A percentile compares a stretch with the other conserved stretches of the same genome.
Evolutionary conservation across 92 coral and sea anemone species (phyloP).

Genomic region (Pocillopora grandis): DNA sequence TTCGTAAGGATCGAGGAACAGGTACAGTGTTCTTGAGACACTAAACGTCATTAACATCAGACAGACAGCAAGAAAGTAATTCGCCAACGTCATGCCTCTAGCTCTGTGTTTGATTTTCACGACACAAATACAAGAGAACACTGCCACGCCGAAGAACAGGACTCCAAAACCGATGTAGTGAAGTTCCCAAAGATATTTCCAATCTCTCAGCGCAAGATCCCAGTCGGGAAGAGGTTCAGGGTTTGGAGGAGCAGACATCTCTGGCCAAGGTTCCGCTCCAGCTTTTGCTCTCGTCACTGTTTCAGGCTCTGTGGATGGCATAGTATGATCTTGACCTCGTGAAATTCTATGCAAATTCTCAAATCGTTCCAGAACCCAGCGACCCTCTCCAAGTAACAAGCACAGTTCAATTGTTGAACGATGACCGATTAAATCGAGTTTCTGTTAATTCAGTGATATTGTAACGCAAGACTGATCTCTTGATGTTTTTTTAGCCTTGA

Average conservation of each 20-base stretch:
- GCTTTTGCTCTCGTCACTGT: background rate
- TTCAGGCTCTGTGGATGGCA: slow-evolving; percentile 17
- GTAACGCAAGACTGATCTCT: too few relatives aligned
- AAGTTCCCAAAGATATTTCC: slow-evolving; percentile 77
- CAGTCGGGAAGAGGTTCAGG: slow-evolving; percentile 87
- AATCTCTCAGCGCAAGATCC: slow-evolving; percentile 59
- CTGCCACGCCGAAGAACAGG: slow-evolving; percentile 45
- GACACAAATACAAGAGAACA: slow-evolving; percentile 63
- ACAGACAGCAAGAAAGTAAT: slow-evolving; percentile 71
- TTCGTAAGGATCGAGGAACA: slow-evolving; percentile 75
- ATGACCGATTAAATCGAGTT: too few relatives aligned
- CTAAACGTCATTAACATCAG: slow-evolving; percentile 62
- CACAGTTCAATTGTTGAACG: too few relatives aligned
- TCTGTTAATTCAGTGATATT: too few relatives aligned
- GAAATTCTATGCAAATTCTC: too few relatives aligned
- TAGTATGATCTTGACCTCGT: background rate
- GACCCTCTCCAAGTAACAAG: too few relatives aligned
- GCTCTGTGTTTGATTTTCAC: slow-evolving; percentile 47
- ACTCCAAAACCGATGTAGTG: slow-evolving; percentile 73
- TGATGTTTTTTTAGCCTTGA: background rate
- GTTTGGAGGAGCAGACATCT: slow-evolving; percentile 35
- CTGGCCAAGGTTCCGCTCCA: slow-evolving; percentile 21
- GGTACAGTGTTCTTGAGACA: slow-evolving; percentile 57
- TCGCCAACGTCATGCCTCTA: slow-evolving; percentile 54
- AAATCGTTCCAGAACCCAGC: too few relatives aligned